Percentiles rank a stretch among this genome's conserved stretches.
Evolutionary conservation across 2,113 vertebrate species (phyloP).

Genomic region (Cynoglossus semilaevis): DNA sequence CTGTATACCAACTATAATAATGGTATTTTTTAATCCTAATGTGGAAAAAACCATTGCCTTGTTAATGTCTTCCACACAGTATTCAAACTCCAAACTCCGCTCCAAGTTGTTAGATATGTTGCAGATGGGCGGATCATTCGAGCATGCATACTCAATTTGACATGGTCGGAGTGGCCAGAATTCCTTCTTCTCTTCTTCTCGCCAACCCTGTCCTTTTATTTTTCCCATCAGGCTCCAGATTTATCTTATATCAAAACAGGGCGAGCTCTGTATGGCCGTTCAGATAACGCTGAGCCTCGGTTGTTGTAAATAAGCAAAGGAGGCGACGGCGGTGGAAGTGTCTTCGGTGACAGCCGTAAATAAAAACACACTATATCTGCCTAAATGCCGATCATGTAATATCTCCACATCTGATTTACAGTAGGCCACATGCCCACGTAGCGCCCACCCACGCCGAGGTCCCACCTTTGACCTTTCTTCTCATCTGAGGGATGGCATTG

Average conservation of each 20-base stretch:
- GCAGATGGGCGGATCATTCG: neutral
- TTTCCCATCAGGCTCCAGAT: neutral
- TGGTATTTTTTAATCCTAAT: neutral
- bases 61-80: neutral
- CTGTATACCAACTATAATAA: too few relatives aligned
- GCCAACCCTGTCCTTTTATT: neutral
- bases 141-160: neutral
- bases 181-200: neutral
- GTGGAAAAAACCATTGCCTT: too few relatives aligned
- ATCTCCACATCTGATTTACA: slow-evolving; percentile 23
- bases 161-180: neutral
- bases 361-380: slow-evolving; percentile 9
- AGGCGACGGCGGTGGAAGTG: neutral
- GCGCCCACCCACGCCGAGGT: slow-evolving; percentile 57
- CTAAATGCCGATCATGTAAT: neutral
- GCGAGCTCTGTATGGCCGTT: neutral
- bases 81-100: neutral
- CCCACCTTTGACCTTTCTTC: slow-evolving; percentile 50
- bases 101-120: neutral
- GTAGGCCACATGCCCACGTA: slow-evolving; percentile 19
- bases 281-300: neutral
- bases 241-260: neutral
- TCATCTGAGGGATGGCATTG: slow-evolving; percentile 20
- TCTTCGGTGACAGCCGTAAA: slow-evolving; percentile 19
- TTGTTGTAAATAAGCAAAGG: neutral